Evolutionary conservation across 2,797 vertebrate genomes (phyloP), one percentile per base, ranked within the genome.

Genomic region (Coregonus suidteri): DNA sequence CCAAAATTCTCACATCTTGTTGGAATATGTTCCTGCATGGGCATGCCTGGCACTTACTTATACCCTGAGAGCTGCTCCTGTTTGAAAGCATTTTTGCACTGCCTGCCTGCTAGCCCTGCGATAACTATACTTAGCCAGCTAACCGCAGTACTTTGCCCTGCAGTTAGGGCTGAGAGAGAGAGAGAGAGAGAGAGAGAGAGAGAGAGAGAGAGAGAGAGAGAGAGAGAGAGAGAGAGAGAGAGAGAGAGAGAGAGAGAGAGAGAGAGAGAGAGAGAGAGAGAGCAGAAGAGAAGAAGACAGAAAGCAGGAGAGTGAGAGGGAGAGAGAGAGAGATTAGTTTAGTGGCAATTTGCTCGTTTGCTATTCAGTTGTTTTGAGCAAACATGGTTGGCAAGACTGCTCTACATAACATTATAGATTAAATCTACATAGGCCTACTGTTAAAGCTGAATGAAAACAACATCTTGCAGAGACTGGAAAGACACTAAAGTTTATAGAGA

Each of bases 101-200:
- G 59, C 59, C 80, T 75, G 80, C 54, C 3, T 76, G 84, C 67
- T 81, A 31, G 70, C 82, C 37, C 47, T 35, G 56, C 77, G 84
- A 88, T 92, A 89, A 88, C 72, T 93, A 88, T 93, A 94, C 88
- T 94, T 93, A 93, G 87, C 79, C 90, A 79, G 89, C 86, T 85
- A 68, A 73, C 93, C 91, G 1, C 92, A 91, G 82, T 87, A 82
- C 88, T 90, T 87, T 91, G 87, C 89, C 88, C 91, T 92, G 88
- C 90, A 93, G 87, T 92, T 91, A 91, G 18, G 74, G 59, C 34
- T 35, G 59, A 64, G 59, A 64, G 59, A 9, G 56, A 25, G 4
- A 11, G 56, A n/a, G 54, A 59, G 54, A 20, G 15, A 9, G n/a
- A 64, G 20, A 25, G 59, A 64, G 59, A 16, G 59, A 25, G 59